Evolutionary conservation across 2,113 vertebrate genomes (phyloP).

Genomic region (Heterochromis multidens): DNA sequence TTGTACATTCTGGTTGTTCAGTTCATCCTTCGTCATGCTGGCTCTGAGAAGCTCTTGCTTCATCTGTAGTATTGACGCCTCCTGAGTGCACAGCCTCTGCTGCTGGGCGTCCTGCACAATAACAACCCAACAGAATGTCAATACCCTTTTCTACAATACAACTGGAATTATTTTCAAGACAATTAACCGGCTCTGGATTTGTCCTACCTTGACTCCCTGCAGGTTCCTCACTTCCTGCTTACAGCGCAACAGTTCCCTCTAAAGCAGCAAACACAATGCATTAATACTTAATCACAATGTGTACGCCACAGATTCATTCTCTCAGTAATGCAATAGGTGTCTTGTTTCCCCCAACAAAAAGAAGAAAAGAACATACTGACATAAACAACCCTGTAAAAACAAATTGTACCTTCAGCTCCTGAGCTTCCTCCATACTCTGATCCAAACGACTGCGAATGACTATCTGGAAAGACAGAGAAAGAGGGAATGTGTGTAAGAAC

Average conservation of each 20-base stretch:
- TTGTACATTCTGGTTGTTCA: constrained; percentile 86
- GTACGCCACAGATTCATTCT: neutral
- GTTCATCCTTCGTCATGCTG: constrained; percentile 88
- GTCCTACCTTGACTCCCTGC: constrained; percentile 90
- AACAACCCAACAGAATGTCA: neutral
- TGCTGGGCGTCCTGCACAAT: constrained; percentile 88
- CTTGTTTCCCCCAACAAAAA: neutral
- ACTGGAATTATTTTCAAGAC: neutral
- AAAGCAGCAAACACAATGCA: constrained; percentile 32
- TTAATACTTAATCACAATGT: constrained; percentile 14
- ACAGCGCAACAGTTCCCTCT: constrained; percentile 91
- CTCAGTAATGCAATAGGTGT: neutral
- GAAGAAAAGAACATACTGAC: neutral
- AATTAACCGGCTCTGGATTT: neutral
- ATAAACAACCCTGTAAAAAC: neutral
- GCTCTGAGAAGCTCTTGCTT: constrained; percentile 93
- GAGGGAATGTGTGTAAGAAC: constrained; percentile 27
- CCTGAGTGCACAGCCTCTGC: constrained; percentile 89
- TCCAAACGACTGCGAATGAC: constrained; percentile 91
- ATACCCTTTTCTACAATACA: neutral
- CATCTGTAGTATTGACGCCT: constrained; percentile 88
- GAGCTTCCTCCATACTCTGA: constrained; percentile 92
- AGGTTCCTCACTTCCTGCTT: constrained; percentile 92
- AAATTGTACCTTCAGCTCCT: constrained; percentile 85
- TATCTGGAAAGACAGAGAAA: constrained; percentile 71